A percentile compares a stretch with the other conserved stretches of the same genome.
These are phyloP conservation scores for Lycophotia porphyrea DNA, from an alignment of 2,888 invertebrate species.

Conservation along the genomic window DNA sequence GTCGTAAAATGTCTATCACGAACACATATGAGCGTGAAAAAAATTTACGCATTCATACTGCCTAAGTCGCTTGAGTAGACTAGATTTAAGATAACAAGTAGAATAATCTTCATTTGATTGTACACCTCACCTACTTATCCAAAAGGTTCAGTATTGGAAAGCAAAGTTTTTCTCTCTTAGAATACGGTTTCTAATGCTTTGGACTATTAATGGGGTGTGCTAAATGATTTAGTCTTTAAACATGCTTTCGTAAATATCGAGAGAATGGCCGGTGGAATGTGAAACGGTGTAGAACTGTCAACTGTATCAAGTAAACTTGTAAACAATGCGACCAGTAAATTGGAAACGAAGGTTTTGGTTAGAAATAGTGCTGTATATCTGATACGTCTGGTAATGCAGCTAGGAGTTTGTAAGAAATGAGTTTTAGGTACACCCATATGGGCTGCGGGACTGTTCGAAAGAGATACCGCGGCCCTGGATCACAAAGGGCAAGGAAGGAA, in stretches of 20 bases:
- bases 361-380: neutral
- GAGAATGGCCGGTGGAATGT: constrained; percentile 46
- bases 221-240: constrained; percentile 52
- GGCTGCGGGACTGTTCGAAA: no score
- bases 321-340: constrained; percentile 39
- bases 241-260: constrained; percentile 58
- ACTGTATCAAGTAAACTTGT: constrained; percentile 18
- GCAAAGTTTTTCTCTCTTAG: neutral
- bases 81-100: constrained; percentile 37
- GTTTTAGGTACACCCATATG: neutral
- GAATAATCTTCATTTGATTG: constrained; percentile 8
- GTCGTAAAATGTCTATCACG: constrained; percentile 38
- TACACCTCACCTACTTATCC: neutral
- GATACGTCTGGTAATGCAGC: neutral
- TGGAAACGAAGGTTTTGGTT: constrained; percentile 29
- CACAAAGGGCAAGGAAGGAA: no score
- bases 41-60: constrained; percentile 33
- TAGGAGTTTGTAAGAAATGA: neutral
- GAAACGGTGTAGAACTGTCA: constrained; percentile 46
- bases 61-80: constrained; percentile 19
- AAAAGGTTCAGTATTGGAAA: constrained; percentile 29
- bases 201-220: constrained; percentile 37
- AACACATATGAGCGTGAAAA: constrained; percentile 45
- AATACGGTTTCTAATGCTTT: constrained; percentile 42
- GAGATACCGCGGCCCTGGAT: no score